Evolutionary conservation across 1,140 invertebrate genomes (phyloP).

Genomic region (Leptinotarsa defecta): DNA sequence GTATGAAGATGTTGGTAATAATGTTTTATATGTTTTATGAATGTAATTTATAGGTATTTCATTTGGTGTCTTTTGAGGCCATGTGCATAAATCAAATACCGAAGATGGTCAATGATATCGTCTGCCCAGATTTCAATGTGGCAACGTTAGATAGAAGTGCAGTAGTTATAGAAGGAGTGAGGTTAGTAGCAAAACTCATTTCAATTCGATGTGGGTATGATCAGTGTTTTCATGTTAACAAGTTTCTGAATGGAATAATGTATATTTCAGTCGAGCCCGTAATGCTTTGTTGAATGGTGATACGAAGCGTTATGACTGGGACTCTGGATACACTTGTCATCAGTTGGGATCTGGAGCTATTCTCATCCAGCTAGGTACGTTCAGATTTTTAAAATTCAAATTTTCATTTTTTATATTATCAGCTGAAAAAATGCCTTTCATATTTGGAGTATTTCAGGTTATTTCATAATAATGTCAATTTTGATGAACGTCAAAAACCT

Average conservation of each 20-base stretch:
- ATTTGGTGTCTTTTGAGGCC: constrained; percentile 90
- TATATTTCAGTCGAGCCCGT: constrained; percentile 71
- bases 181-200: constrained; percentile 76
- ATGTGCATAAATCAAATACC: constrained; percentile 80
- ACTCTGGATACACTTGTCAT: constrained; percentile 98
- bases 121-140: constrained; percentile 87
- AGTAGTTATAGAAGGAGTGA: constrained; percentile 93
- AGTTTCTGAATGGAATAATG: constrained; percentile 37
- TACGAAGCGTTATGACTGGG: constrained; percentile 95
- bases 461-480: too few species aligned
- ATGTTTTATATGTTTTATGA: background rate
- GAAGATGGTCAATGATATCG: constrained; percentile 76
- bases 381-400: too few species aligned
- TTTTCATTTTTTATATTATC: too few species aligned
- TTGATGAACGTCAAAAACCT: too few species aligned
- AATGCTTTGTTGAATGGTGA: constrained; percentile 97
- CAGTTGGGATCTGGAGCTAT: constrained; percentile 95
- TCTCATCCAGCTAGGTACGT: constrained; percentile 83
- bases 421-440: too few species aligned
- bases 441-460: too few species aligned
- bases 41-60: constrained; percentile 73
- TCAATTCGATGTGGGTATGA: background rate
- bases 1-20: constrained; percentile 51
- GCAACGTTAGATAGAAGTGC: constrained; percentile 88
- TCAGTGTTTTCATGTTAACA: too few species aligned